phyloP scores from a whole-genome alignment of 92 coral and sea anemone genomes.

The Umimayanthus chanpuru region DNA sequence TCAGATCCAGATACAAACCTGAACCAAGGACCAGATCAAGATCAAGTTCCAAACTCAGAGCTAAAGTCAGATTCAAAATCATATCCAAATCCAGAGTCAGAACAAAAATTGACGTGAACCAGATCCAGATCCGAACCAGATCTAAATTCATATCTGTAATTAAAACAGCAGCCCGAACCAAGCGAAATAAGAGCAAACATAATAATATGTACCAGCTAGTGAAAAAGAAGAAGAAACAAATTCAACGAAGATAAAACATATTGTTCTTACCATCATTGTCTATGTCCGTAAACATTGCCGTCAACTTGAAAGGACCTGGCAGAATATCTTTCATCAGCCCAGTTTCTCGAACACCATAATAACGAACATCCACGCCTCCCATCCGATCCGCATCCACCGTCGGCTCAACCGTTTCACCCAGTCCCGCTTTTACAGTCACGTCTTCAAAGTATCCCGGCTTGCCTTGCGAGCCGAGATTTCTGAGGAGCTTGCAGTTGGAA shows the following conservation, averaged over 20 bases:
- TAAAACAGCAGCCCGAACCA: not conserved
- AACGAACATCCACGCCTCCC: conserved; percentile 84
- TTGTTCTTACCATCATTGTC: conserved; percentile 85
- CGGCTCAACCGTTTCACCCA: conserved; percentile 69
- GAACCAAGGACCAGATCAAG: no score
- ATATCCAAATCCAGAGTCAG: not conserved
- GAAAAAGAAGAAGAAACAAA: not conserved
- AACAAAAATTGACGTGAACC: not conserved
- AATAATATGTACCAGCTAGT: not conserved
- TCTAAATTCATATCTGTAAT: not conserved
- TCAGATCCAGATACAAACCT: no score
- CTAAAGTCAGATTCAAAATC: not conserved
- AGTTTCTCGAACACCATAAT: conserved; percentile 84
- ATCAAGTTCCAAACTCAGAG: no score
- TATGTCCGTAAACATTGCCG: conserved; percentile 92
- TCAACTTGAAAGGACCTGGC: conserved; percentile 88
- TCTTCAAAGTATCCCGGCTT: conserved; percentile 94
- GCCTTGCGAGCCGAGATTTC: conserved; percentile 92
- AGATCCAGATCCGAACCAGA: not conserved
- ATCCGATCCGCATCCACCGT: conserved; percentile 83
- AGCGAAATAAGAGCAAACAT: not conserved
- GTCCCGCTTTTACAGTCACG: conserved; percentile 90
- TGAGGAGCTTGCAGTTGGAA: conserved; percentile 79
- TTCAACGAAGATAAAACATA: not conserved
- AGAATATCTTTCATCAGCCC: conserved; percentile 88